Percentiles rank a stretch among this genome's conserved stretches.
These are phyloP conservation scores for Malurus alboscapulatus DNA, from an alignment of 2,113 vertebrate genomes.

Conservation along the genomic window DNA sequence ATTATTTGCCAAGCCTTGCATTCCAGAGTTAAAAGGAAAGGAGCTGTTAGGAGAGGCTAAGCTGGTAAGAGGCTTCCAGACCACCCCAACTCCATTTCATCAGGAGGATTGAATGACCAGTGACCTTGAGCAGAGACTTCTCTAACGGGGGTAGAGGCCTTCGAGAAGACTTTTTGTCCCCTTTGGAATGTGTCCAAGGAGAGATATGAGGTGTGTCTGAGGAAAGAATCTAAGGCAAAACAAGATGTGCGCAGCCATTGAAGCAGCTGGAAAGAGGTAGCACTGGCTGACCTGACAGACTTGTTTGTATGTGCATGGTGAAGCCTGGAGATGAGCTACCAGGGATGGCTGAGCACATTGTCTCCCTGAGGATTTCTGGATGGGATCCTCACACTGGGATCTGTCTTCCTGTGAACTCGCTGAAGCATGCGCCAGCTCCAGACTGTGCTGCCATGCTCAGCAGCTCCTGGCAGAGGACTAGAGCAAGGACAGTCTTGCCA, in stretches of 20 bases:
- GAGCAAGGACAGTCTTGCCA: neutral
- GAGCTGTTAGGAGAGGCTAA: neutral
- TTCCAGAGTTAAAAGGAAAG: neutral
- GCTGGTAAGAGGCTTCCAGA: neutral
- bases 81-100: neutral
- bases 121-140: neutral
- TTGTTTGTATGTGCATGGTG: neutral
- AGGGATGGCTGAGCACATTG: neutral
- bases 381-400: neutral
- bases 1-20: neutral
- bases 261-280: neutral
- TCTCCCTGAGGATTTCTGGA: conserved; percentile 15
- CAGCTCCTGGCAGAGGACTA: neutral
- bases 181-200: neutral
- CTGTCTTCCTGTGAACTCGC: neutral
- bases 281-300: neutral
- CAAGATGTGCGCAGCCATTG: neutral
- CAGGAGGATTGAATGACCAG: neutral
- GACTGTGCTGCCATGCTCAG: neutral
- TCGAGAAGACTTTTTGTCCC: neutral
- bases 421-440: neutral
- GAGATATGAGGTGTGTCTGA: neutral
- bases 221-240: neutral
- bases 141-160: neutral
- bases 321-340: conserved; percentile 3